phyloP scores from a whole-genome alignment of 2,888 invertebrate genomes.

The Agrochola lychnidis region DNA sequence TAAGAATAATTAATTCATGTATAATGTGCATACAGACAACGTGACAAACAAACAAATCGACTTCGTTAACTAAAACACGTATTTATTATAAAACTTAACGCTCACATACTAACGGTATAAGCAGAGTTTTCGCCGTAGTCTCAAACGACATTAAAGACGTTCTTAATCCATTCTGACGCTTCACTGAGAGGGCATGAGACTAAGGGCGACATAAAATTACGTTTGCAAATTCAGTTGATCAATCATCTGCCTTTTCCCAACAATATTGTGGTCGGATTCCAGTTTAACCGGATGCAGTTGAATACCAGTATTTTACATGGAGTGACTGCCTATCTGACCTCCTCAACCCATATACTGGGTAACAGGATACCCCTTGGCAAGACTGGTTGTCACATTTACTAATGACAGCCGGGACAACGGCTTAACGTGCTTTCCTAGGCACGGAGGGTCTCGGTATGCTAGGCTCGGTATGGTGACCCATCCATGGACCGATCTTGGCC shows the following conservation, averaged over 20 bases:
- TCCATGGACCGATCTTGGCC: not conserved
- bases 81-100: slow-evolving; percentile 10
- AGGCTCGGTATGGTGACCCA: too few relatives aligned
- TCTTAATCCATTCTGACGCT: not conserved
- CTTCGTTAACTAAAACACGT: slow-evolving; percentile 12
- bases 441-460: not conserved
- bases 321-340: not conserved
- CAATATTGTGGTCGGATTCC: not conserved
- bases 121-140: slow-evolving; percentile 21
- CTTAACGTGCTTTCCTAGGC: not conserved
- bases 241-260: not conserved
- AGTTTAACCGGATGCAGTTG: not conserved
- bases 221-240: not conserved
- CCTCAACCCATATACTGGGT: not conserved
- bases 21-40: slow-evolving; percentile 49
- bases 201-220: too few relatives aligned
- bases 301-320: not conserved
- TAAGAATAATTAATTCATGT: slow-evolving; percentile 63
- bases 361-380: not conserved
- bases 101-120: not conserved
- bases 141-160: not conserved
- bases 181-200: not conserved
- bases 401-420: not conserved
- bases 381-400: not conserved
- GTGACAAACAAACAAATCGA: slow-evolving; percentile 35